phyloP scores from a whole-genome alignment of 2,113 vertebrate species.

The Neomonachus schauinslandi region DNA sequence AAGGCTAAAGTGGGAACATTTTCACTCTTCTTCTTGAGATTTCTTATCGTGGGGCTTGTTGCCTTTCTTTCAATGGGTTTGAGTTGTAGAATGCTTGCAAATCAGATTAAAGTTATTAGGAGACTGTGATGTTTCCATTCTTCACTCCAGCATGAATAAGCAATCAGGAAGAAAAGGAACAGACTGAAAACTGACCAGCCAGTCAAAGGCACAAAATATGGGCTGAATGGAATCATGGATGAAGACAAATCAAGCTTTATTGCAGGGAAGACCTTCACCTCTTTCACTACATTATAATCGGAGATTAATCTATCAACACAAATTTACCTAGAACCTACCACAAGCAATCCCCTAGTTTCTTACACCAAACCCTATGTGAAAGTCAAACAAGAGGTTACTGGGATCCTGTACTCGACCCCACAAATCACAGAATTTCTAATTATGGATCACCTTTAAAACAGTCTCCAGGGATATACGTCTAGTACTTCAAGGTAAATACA shows the following conservation, averaged over 20 bases:
- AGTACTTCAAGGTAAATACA: neutral
- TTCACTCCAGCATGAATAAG: neutral
- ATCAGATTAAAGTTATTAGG: constrained; percentile 42
- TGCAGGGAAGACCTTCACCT: neutral
- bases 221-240: neutral
- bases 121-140: constrained; percentile 9
- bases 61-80: constrained; percentile 7
- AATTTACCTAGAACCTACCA: constrained; percentile 49
- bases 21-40: neutral
- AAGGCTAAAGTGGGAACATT: neutral
- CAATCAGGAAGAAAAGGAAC: neutral
- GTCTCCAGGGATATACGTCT: neutral
- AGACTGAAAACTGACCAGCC: neutral
- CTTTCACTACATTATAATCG: constrained; percentile 1
- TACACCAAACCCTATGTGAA: neutral
- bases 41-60: neutral
- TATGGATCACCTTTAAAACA: neutral
- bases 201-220: neutral
- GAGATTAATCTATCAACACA: constrained; percentile 47
- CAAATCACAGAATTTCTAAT: constrained; percentile 27
- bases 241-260: constrained; percentile 2
- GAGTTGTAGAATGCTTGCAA: neutral
- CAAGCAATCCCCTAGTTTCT: neutral
- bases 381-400: neutral
- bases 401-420: neutral